Percentiles rank a stretch among this genome's conserved stretches.
Evolutionary conservation across 1,140 invertebrate genomes (phyloP).

Genomic region (Papilio machaon): DNA sequence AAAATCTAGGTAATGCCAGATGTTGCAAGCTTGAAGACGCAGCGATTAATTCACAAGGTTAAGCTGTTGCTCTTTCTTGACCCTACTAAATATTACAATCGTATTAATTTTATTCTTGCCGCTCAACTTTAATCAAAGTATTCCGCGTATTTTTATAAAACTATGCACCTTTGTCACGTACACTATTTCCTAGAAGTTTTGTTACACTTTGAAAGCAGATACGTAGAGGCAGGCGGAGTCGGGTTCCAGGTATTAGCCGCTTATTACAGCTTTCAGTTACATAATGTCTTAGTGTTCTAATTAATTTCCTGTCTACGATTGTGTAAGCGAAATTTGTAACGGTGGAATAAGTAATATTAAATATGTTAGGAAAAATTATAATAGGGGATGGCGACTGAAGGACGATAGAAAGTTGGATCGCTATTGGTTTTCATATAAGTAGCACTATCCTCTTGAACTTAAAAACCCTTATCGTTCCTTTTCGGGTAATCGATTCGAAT

Average conservation of each 20-base stretch:
- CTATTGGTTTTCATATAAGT: not conserved
- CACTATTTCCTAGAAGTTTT: slow-evolving; percentile 26
- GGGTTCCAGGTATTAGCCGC: not conserved
- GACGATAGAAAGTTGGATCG: not conserved
- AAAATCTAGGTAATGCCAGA: not conserved
- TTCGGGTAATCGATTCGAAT: too few species aligned
- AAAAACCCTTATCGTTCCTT: too few species aligned
- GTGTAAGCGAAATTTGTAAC: slow-evolving; percentile 4
- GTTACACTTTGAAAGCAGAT: slow-evolving; percentile 32
- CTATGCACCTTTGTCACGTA: slow-evolving; percentile 32
- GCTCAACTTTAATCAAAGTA: not conserved
- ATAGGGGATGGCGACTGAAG: not conserved
- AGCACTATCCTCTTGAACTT: not conserved
- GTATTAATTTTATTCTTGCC: not conserved
- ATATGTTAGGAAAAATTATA: not conserved
- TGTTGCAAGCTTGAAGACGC: not conserved
- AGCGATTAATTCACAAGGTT: not conserved
- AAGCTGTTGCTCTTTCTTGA: not conserved
- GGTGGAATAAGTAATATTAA: not conserved
- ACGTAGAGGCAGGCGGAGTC: not conserved
- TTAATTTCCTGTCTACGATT: slow-evolving; percentile 17
- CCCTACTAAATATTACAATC: not conserved
- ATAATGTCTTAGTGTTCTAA: slow-evolving; percentile 21
- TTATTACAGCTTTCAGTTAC: not conserved
- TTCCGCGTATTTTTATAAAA: slow-evolving; percentile 14